These are phyloP conservation scores for Neofelis nebulosa DNA, from an alignment of 2,113 vertebrate species.

Conservation along the genomic window DNA sequence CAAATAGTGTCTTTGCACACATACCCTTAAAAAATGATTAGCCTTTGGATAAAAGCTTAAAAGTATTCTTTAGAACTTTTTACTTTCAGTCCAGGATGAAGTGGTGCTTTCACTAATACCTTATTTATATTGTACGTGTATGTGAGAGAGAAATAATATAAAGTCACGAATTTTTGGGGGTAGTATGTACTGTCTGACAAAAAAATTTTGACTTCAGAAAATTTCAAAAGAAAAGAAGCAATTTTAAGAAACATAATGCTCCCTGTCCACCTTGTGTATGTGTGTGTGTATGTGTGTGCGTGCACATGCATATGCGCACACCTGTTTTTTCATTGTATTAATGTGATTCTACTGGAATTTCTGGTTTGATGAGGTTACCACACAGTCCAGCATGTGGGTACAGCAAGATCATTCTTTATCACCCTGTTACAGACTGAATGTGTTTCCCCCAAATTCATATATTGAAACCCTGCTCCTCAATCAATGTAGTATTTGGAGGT, in stretches of 20 bases:
- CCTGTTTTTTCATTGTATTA: not conserved
- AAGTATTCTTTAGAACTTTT: slow-evolving; percentile 23
- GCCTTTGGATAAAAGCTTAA: not conserved
- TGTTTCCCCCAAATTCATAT: not conserved
- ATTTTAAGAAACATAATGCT: not conserved
- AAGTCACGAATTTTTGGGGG: not conserved
- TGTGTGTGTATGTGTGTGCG: not conserved
- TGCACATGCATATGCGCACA: fast-evolving
- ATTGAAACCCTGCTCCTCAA: not conserved
- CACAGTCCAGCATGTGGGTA: not conserved
- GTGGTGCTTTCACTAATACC: not conserved
- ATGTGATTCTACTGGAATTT: not conserved
- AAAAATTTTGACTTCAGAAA: slow-evolving; percentile 27
- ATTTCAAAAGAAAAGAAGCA: not conserved
- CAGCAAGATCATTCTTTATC: not conserved
- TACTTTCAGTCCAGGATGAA: not conserved
- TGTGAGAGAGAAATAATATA: not conserved
- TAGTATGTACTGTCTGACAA: not conserved
- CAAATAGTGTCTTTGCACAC: not conserved
- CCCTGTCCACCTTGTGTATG: not conserved
- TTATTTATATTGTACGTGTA: not conserved
- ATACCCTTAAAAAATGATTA: not conserved
- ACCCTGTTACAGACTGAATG: not conserved
- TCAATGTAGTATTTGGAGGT: not conserved
- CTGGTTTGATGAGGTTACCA: not conserved